Conservation (phyloP, 2,888 invertebrate species). For the Charanyca ferruginea region DNA sequence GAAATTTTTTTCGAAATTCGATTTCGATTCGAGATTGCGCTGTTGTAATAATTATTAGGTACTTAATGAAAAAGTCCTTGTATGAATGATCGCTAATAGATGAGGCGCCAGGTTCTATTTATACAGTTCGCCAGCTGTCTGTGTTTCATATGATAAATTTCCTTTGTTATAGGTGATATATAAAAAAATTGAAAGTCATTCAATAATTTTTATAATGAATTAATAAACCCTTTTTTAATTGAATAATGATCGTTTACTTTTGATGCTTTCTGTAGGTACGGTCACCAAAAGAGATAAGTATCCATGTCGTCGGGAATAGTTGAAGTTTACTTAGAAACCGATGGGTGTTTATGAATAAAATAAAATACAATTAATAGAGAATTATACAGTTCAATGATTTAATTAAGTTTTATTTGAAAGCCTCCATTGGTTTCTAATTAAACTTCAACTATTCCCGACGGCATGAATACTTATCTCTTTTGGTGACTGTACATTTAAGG, state of each 20-base stretch:
- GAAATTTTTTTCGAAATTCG: no score
- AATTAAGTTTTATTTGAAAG: no score
- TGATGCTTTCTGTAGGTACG: neutral
- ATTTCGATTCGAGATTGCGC: neutral
- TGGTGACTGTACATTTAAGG: no score
- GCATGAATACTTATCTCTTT: no score
- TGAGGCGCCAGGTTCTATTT: slow-evolving; percentile 8
- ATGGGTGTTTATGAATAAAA: no score
- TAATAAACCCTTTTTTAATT: slow-evolving; percentile 26
- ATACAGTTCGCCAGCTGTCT: neutral
- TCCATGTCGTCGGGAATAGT: no score
- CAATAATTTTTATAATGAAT: slow-evolving; percentile 31
- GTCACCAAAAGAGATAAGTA: no score
- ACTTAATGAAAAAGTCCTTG: neutral
- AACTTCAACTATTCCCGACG: no score
- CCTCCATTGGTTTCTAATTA: no score
- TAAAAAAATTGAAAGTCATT: slow-evolving; percentile 24
- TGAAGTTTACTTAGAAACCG: no score
- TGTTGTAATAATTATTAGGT: neutral
- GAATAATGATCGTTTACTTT: slow-evolving; percentile 19
- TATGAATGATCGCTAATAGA: neutral
- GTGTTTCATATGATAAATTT: slow-evolving; percentile 18
- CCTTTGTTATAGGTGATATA: slow-evolving; percentile 11
- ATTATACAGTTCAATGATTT: no score
- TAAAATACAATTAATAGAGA: no score